Base-by-base conservation (phyloP, 2,888 invertebrate genomes). In the Lydus trimaculatus region DNA sequence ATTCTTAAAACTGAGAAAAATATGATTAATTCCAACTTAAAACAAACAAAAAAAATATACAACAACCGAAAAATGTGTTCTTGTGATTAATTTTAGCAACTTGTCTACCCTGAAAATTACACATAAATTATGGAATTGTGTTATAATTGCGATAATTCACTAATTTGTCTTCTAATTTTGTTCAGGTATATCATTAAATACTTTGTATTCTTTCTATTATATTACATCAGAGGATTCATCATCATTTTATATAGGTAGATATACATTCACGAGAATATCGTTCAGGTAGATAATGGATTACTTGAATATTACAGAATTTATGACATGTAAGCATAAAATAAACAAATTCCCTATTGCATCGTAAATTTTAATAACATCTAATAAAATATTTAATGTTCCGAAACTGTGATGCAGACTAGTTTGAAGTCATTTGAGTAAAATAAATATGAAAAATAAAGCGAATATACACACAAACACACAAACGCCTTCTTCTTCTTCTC, bases 331-430 rank as follows among this genome's bases (percentile, higher is more conserved):
- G 63, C 52, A 48, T 52, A 43, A 66, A 66, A 69, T 64, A 61
- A 61, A 61, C 63, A 64, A 58, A 61, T 69, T 66, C 66, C 36
- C 63, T 63, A 67, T 63, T 66, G 71, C 65, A 69, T 67, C 73
- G 67, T 72, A 74, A 73, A 73, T 76, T 66, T 76, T 76, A 78
- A 79, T 76, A 79, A 73, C 69, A 69, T 64, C 70, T 74, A 73
- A 76, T 79, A 78, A 79, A 79, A 79, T 80, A 80, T 80, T 80
- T 77, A 80, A 75, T 71, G 71, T 74, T 75, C 78, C 74, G 75
- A 79, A 69, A 76, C 76, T 72, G 70, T 74, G 78, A 78, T 75
- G 76, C 76, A 72, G 74, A 71, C 71, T 69, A 69, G 71, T 63
- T 66, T 67, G 76, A 74, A 76, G 75, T 74, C 76, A 77, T 78